Evolutionary conservation across 2,113 vertebrate genomes (phyloP).

Genomic region (Vombatus ursinus): DNA sequence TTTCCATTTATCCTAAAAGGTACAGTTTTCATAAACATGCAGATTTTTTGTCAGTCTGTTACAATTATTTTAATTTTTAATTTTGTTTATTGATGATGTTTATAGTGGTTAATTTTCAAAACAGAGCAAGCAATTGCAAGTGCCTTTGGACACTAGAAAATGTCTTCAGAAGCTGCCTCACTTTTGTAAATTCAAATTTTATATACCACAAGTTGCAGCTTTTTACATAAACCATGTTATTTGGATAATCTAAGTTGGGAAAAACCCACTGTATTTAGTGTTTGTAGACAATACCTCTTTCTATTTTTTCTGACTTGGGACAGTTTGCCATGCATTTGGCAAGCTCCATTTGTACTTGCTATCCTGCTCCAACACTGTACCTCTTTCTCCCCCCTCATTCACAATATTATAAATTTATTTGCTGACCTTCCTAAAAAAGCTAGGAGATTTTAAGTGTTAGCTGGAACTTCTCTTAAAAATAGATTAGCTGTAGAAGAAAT

Average conservation of each 20-base stretch:
- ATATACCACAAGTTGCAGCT: neutral
- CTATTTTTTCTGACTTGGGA: neutral
- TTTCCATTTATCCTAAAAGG: neutral
- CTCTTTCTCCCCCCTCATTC: too few relatives aligned
- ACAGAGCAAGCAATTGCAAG: neutral
- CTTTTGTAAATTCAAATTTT: neutral
- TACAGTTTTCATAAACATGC: neutral
- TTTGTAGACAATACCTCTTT: neutral
- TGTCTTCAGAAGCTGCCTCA: neutral
- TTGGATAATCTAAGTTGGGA: conserved; percentile 24
- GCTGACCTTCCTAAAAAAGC: conserved; percentile 32
- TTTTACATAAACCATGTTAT: neutral
- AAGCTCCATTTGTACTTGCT: neutral
- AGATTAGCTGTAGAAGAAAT: neutral
- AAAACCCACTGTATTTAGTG: neutral
- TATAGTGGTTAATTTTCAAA: neutral
- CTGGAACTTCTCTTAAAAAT: conserved; percentile 37
- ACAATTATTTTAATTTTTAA: neutral
- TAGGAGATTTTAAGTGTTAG: conserved; percentile 10
- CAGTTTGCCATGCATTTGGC: neutral
- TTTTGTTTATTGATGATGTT: neutral
- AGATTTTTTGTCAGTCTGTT: neutral
- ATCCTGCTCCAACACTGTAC: neutral
- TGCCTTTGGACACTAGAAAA: neutral
- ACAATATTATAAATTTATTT: neutral